phyloP scores from a whole-genome alignment of 2,113 vertebrate species.

The Procapra przewalskii region DNA sequence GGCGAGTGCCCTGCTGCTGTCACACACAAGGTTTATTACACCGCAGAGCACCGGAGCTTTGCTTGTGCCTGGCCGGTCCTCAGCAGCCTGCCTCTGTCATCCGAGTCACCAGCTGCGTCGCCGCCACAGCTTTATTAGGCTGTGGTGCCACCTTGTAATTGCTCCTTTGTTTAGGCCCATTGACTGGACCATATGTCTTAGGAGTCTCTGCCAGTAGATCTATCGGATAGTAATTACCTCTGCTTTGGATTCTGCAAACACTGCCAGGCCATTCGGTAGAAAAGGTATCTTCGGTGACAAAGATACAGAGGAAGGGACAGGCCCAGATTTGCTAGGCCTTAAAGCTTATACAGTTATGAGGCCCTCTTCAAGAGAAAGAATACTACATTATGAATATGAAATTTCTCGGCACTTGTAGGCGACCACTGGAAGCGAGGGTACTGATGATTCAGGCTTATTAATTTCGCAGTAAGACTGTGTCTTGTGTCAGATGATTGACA shows the following conservation, averaged over 20 bases:
- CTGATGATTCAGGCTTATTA: not conserved
- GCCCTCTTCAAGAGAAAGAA: not conserved
- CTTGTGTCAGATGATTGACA: not conserved
- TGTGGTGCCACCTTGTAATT: not conserved
- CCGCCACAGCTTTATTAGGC: not conserved
- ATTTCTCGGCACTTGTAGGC: not conserved
- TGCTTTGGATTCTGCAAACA: not conserved
- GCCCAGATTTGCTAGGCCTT: not conserved
- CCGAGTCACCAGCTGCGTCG: not conserved
- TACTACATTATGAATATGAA: not conserved
- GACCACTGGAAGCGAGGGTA: rapidly evolving
- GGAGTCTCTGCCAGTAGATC: not conserved
- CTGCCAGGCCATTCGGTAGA: not conserved
- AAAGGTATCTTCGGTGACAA: not conserved
- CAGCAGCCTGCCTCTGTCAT: not conserved
- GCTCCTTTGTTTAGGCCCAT: slow-evolving; percentile 22
- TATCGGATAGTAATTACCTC: not conserved
- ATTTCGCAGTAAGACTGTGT: not conserved
- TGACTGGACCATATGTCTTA: slow-evolving; percentile 29
- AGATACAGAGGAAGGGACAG: not conserved
- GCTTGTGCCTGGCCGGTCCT: not conserved
- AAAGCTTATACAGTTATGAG: not conserved
- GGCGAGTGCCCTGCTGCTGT: not conserved
- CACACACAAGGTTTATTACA: not conserved
- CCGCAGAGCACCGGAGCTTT: not conserved